These are phyloP conservation scores for Bostrychus sinensis DNA, from an alignment of 2,113 vertebrate genomes.

Conservation along the genomic window DNA sequence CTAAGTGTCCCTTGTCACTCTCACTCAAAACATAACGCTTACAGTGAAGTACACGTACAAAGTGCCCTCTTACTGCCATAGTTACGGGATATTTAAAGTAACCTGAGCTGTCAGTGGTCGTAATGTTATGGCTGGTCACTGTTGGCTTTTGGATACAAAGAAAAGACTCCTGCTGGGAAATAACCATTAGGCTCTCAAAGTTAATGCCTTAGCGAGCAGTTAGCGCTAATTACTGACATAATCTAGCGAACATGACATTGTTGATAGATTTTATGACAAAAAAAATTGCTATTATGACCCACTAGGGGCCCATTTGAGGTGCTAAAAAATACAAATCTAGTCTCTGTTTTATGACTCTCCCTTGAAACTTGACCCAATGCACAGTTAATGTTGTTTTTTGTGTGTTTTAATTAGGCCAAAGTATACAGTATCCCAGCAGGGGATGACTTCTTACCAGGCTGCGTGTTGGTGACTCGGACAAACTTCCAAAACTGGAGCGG, in stretches of 20 bases:
- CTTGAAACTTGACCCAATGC: not conserved
- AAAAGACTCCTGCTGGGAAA: not conserved
- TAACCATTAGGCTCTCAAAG: not conserved
- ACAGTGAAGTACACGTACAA: not conserved
- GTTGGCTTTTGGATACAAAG: too few species aligned
- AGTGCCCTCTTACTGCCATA: not conserved
- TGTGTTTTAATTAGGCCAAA: constrained; percentile 5
- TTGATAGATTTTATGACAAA: not conserved
- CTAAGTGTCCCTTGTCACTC: not conserved
- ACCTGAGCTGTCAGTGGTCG: not conserved
- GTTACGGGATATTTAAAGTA: not conserved
- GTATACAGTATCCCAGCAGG: not conserved
- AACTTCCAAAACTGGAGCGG: constrained; percentile 89
- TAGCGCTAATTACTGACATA: not conserved
- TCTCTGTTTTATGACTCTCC: not conserved
- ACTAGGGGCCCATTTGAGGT: not conserved
- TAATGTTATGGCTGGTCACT: not conserved
- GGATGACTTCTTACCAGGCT: constrained; percentile 81
- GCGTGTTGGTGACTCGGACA: constrained; percentile 88
- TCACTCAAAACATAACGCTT: not conserved
- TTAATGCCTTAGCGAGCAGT: not conserved
- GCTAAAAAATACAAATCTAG: not conserved
- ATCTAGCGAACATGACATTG: too few species aligned
- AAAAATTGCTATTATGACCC: not conserved
- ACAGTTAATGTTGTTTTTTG: not conserved